These are phyloP conservation scores for Aspidoscelis tigris DNA, from an alignment of 2,113 vertebrate genomes.

Conservation along the genomic window DNA sequence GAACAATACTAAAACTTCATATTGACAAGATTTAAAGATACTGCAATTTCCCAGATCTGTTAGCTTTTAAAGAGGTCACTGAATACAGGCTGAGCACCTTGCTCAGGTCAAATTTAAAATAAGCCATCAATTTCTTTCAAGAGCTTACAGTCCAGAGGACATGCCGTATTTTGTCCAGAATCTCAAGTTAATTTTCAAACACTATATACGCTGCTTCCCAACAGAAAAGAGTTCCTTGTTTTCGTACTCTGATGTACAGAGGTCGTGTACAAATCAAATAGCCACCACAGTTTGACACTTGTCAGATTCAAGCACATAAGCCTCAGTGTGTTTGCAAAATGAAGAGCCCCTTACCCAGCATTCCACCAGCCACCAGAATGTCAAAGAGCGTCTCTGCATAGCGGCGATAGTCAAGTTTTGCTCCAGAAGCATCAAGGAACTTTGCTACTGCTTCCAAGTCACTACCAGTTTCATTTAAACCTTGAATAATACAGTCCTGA, in stretches of 20 bases:
- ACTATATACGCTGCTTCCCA: neutral
- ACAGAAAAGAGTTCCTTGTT: neutral
- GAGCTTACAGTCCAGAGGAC: neutral
- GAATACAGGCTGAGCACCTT: neutral
- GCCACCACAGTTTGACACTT: too few species aligned
- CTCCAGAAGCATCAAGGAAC: conserved; percentile 99
- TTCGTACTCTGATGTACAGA: neutral
- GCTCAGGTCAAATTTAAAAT: neutral
- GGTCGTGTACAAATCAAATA: neutral
- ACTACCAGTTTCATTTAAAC: conserved; percentile 98
- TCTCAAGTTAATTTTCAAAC: neutral
- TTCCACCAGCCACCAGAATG: conserved; percentile 99
- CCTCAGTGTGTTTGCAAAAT: neutral
- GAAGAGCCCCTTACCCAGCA: conserved; percentile 87
- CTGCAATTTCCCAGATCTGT: too few species aligned
- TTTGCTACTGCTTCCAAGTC: conserved; percentile 99
- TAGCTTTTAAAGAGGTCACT: neutral
- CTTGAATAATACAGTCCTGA: conserved; percentile 99
- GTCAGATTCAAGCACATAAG: neutral
- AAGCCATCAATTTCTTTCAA: neutral
- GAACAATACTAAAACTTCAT: neutral
- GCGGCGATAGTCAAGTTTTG: conserved; percentile 98
- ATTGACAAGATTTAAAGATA: neutral
- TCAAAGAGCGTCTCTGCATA: conserved; percentile 99
- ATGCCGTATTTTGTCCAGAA: neutral